Conservation (phyloP, 2,888 invertebrate species). For the Merodon equestris region DNA sequence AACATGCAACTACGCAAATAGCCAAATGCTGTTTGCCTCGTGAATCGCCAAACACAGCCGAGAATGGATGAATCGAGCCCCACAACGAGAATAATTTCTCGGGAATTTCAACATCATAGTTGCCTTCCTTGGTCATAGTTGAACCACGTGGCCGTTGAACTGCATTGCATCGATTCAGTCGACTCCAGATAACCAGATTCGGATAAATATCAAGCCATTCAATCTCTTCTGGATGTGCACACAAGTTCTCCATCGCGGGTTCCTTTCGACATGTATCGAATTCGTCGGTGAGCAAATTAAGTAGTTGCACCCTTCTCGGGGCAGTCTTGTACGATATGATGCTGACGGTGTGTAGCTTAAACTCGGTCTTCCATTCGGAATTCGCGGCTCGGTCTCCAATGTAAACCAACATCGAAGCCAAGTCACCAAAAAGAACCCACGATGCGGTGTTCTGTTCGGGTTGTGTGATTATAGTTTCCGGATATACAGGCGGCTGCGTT, state of each 20-base stretch:
- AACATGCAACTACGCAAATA: conserved; percentile 82
- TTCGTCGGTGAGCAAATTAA: conserved; percentile 74
- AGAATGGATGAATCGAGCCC: conserved; percentile 83
- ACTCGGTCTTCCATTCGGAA: conserved; percentile 73
- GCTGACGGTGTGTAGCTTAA: conserved; percentile 74
- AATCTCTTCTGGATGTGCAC: conserved; percentile 75
- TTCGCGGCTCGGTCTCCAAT: conserved; percentile 72
- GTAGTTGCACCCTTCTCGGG: conserved; percentile 72
- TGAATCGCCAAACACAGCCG: conserved; percentile 80
- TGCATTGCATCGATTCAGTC: conserved; percentile 74
- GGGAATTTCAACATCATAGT: conserved; percentile 84
- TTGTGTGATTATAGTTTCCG: conserved; percentile 26
- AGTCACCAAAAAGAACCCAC: conserved; percentile 76
- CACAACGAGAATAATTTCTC: conserved; percentile 85
- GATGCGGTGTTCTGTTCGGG: conserved; percentile 77
- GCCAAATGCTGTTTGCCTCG: conserved; percentile 84
- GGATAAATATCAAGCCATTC: conserved; percentile 76
- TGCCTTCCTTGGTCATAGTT: conserved; percentile 79
- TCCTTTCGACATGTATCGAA: conserved; percentile 66
- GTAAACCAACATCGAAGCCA: conserved; percentile 73
- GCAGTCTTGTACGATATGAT: conserved; percentile 74
- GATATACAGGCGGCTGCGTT: conserved; percentile 30
- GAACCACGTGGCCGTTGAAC: conserved; percentile 73
- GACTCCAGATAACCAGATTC: conserved; percentile 76
- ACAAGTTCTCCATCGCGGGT: conserved; percentile 71